Conservation (phyloP, 2,797 vertebrate genomes). For the Lemur catta region DNA sequence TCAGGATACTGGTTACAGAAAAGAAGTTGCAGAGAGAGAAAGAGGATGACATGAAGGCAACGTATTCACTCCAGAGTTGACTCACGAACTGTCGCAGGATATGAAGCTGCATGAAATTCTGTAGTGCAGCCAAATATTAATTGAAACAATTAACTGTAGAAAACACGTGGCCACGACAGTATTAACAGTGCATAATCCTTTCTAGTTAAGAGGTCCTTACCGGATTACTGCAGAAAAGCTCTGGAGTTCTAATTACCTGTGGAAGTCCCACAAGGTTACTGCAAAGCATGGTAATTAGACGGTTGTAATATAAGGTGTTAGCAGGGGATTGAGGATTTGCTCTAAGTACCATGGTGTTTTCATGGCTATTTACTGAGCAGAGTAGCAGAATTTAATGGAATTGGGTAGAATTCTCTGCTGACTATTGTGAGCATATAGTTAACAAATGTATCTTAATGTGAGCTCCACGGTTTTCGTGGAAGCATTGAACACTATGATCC, state of each 20-base stretch:
- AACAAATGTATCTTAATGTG: constrained; percentile 51
- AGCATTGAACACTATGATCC: background rate
- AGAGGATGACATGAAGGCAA: background rate
- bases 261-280: constrained; percentile 83
- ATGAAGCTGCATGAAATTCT: constrained; percentile 68
- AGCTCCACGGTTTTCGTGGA: background rate
- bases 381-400: constrained; percentile 79
- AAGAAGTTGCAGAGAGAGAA: background rate
- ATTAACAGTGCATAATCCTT: constrained; percentile 84
- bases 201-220: constrained; percentile 84
- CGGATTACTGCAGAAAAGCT: constrained; percentile 82
- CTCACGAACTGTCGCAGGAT: constrained; percentile 13
- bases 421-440: constrained; percentile 37
- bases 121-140: constrained; percentile 83
- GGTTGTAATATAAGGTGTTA: constrained; percentile 82
- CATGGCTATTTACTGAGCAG: constrained; percentile 82
- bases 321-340: constrained; percentile 83
- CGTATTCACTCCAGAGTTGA: constrained; percentile 26
- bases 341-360: constrained; percentile 81
- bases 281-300: constrained; percentile 84
- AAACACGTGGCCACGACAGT: constrained; percentile 75
- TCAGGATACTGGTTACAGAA: background rate
- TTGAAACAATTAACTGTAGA: constrained; percentile 84
- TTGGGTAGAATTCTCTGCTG: constrained; percentile 76
- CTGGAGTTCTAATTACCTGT: constrained; percentile 86